phyloP scores from a whole-genome alignment of 2,888 invertebrate genomes.

The Neocrepidodera transversa region DNA sequence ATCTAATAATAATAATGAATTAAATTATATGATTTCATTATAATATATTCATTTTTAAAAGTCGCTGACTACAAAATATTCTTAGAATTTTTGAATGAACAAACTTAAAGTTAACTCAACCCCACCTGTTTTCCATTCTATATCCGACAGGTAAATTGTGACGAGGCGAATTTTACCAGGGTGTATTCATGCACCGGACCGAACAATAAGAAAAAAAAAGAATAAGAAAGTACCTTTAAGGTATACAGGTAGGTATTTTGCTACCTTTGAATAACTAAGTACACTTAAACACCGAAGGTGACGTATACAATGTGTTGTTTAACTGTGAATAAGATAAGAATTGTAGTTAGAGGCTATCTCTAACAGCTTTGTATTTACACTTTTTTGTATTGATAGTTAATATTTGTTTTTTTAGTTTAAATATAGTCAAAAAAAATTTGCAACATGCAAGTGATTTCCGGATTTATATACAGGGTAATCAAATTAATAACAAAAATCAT shows the following conservation, averaged over 20 bases:
- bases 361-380: slow-evolving; percentile 6
- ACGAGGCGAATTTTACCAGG: slow-evolving; percentile 32
- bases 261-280: slow-evolving; percentile 26
- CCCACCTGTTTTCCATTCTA: slow-evolving; percentile 24
- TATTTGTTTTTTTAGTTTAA: slow-evolving; percentile 4
- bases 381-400: slow-evolving; percentile 2
- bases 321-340: slow-evolving; percentile 17
- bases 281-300: slow-evolving; percentile 26
- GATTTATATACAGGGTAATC: too few relatives aligned
- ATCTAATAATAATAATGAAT: too few relatives aligned
- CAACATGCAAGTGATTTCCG: too few relatives aligned
- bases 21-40: too few relatives aligned
- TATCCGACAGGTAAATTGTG: slow-evolving; percentile 33
- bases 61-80: not conserved
- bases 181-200: slow-evolving; percentile 20
- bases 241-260: slow-evolving; percentile 24
- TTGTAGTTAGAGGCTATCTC: slow-evolving; percentile 3
- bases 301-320: slow-evolving; percentile 14
- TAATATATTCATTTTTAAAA: too few relatives aligned
- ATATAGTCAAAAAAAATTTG: not conserved
- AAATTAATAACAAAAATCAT: too few relatives aligned
- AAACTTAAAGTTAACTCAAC: not conserved
- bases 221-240: slow-evolving; percentile 11
- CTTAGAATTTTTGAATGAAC: not conserved
- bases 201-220: slow-evolving; percentile 23